Conservation (phyloP, 1,140 invertebrate genomes). For the Achroia grisella region DNA sequence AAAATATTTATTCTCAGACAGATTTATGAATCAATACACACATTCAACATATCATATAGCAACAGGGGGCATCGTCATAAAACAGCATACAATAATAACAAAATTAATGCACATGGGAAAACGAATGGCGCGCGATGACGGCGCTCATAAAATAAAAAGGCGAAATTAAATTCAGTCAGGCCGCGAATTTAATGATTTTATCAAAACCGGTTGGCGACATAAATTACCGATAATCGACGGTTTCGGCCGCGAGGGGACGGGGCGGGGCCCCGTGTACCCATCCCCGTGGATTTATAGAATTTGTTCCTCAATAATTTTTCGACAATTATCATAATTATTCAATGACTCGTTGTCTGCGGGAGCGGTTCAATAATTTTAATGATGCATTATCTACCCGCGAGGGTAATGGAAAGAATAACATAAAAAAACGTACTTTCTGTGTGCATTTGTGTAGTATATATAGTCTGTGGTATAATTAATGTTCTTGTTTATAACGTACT, state of each 20-base stretch:
- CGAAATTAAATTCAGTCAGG: background rate
- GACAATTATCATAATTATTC: conserved; percentile 54
- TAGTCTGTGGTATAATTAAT: no score
- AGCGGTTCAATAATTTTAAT: no score
- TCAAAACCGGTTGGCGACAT: conserved; percentile 5
- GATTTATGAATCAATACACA: no score
- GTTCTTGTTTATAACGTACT: no score
- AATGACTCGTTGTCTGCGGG: conserved; percentile 37
- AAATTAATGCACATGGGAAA: background rate
- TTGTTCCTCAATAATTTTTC: conserved; percentile 27
- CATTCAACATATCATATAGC: no score
- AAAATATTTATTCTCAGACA: no score
- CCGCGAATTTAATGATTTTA: conserved; percentile 2
- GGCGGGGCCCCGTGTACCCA: no score
- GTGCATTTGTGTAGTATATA: no score
- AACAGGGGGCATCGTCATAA: background rate
- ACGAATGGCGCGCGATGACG: background rate
- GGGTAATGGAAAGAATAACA: no score
- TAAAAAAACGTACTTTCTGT: no score
- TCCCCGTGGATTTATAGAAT: conserved; percentile 36
- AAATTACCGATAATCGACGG: conserved; percentile 10
- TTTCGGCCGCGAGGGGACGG: background rate
- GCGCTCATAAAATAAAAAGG: conserved; percentile 3
- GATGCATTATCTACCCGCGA: no score
- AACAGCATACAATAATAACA: no score